phyloP scores from a whole-genome alignment of 2,113 vertebrate species.

The Sphyrna mokarran region DNA sequence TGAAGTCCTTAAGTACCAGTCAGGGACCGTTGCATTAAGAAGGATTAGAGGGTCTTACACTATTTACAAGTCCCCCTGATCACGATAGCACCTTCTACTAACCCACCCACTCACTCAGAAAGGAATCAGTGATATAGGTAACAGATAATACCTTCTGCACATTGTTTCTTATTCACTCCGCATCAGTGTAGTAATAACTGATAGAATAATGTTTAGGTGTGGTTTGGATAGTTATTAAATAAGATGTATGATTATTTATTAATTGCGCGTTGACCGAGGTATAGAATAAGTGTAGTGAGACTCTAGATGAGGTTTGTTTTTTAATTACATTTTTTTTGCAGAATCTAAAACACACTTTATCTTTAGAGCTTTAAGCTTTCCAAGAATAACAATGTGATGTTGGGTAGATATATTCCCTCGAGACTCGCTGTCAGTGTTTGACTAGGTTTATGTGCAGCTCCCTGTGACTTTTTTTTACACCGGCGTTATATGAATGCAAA shows the following conservation, averaged over 20 bases:
- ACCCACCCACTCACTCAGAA: not conserved
- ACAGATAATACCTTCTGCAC: too few relatives aligned
- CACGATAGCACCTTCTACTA: not conserved
- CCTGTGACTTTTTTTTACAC: not conserved
- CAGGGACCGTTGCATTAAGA: not conserved
- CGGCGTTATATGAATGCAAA: not conserved
- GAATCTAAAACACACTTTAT: not conserved
- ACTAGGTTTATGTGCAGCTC: not conserved
- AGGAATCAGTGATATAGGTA: not conserved
- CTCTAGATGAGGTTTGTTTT: not conserved
- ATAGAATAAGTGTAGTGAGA: not conserved
- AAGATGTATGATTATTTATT: not conserved
- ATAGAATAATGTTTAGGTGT: not conserved
- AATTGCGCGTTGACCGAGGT: not conserved
- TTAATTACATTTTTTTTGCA: not conserved
- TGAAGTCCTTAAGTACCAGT: not conserved
- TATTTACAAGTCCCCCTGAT: not conserved
- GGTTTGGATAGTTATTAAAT: not conserved
- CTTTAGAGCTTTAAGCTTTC: not conserved
- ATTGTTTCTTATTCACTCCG: too few relatives aligned
- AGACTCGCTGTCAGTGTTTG: not conserved
- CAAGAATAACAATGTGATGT: too few relatives aligned
- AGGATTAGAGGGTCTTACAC: not conserved
- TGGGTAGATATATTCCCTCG: not conserved
- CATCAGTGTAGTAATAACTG: not conserved